phyloP scores from a whole-genome alignment of 2,797 vertebrate species.

The Poeciliopsis presidionis region DNA sequence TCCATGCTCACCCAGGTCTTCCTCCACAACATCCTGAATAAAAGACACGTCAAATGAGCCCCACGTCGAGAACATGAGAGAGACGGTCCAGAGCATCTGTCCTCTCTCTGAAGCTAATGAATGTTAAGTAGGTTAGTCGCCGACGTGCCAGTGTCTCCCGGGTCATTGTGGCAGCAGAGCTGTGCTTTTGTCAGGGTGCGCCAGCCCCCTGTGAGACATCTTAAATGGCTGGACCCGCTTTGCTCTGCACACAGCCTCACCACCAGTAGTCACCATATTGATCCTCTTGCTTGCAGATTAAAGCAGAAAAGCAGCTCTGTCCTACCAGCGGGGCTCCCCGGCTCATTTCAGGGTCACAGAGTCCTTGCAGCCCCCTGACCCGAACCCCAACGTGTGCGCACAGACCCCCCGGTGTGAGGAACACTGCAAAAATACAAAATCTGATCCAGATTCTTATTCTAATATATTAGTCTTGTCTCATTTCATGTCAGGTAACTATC shows the following conservation, averaged over 20 bases:
- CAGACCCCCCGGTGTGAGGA: conserved; percentile 78
- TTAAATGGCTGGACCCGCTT: conserved; percentile 81
- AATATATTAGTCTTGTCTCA: no score
- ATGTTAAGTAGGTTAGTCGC: conserved; percentile 89
- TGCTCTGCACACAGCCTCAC: conserved; percentile 87
- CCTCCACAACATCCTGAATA: conserved; percentile 58
- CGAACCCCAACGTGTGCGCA: conserved; percentile 73
- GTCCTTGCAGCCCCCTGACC: conserved; percentile 91
- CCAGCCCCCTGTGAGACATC: conserved; percentile 79
- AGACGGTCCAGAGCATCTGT: conserved; percentile 84
- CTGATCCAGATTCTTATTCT: no score
- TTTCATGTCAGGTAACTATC: no score
- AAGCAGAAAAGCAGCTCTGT: conserved; percentile 89
- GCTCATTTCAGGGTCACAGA: conserved; percentile 93
- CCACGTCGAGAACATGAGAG: conserved; percentile 74
- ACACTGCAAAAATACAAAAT: no score
- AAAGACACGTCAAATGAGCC: conserved; percentile 74
- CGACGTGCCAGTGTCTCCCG: conserved; percentile 83
- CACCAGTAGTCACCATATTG: conserved; percentile 90
- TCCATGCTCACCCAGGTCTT: conserved; percentile 57
- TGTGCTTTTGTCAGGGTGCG: conserved; percentile 78
- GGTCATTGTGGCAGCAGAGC: conserved; percentile 83
- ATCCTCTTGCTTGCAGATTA: conserved; percentile 92
- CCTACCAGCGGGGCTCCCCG: conserved; percentile 86
- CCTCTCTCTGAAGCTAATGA: conserved; percentile 87